Base-by-base conservation (phyloP, 1,140 invertebrate species). In the Aphelenchoides avenae region DNA sequence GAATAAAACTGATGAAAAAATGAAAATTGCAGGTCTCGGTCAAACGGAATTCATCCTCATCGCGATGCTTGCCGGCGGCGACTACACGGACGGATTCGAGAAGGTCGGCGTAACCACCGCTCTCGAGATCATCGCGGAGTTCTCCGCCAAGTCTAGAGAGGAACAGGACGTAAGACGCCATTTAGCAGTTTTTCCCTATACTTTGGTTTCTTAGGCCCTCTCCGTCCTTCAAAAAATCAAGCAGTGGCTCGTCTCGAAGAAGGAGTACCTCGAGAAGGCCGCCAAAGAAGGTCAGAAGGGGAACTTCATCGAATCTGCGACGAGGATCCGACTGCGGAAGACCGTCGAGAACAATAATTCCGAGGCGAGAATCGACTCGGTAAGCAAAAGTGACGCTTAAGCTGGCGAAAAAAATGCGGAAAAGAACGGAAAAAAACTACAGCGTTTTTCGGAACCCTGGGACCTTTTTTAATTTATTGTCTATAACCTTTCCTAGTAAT, bases 41-140 rank as follows among this genome's bases (percentile, higher is more conserved):
- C 76, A 83, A 13, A 71, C 78, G 27, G 79, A 82, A 62, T 81
- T 97, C 64, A 87, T 99, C 57, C 83, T 87, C 61, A 76, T 99
- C 15, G 92, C 92, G 0, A 80, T 98, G 40, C 80, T 99, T 37
- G 91, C 93, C 48, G 95, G 95, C 1, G 94, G 91, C 81, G 95
- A 99, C 82, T 99, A 99, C 74, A 97, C 93, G 0, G 83, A 83
- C 18, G 95, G 94, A 11, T 81, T 99, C 29, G 78, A 84, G 62
- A 89, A 89, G 0, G 86, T 98, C 43, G 95, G 95, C 0, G 87
- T 91, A 9, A 91, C 99, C 0, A 91, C 89, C 1, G 94, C 91
- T 11, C 77, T 97, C 61, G 94, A 99, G 82, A 89, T 99, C 62
- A 73, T 99, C 5, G 87, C 89, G 9, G 86, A 90, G 50, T 82